These are phyloP conservation scores for Lasioglossum pauxillum DNA, from an alignment of 2,888 invertebrate genomes.

Conservation along the genomic window DNA sequence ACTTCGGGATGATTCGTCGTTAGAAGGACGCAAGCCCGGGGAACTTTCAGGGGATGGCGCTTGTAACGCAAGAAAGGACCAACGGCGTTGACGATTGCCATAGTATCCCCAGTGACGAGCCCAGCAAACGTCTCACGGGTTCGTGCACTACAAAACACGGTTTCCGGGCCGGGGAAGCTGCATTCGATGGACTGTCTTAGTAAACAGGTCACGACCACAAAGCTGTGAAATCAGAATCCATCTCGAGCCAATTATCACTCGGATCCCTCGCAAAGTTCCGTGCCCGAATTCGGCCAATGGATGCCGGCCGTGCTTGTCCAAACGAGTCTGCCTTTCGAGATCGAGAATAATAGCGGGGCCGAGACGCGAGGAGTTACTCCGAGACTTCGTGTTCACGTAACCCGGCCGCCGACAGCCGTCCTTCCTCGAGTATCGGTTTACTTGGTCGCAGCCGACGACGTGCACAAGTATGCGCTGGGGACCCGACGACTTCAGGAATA, in stretches of 20 bases:
- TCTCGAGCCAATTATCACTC: slow-evolving; percentile 51
- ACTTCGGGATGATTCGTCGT: no score
- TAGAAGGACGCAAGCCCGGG: neutral
- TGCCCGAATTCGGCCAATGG: slow-evolving; percentile 39
- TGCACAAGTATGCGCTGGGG: slow-evolving; percentile 52
- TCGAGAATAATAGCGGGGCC: slow-evolving; percentile 52
- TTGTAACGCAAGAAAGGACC: neutral
- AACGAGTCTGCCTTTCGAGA: slow-evolving; percentile 47
- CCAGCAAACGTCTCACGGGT: neutral
- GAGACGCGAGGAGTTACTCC: slow-evolving; percentile 56
- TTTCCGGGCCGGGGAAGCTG: neutral
- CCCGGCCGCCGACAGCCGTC: slow-evolving; percentile 34
- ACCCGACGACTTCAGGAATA: slow-evolving; percentile 46
- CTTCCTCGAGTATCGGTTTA: slow-evolving; percentile 58
- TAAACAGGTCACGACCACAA: slow-evolving; percentile 48
- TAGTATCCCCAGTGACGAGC: neutral
- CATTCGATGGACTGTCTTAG: slow-evolving; percentile 7
- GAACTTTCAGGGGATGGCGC: neutral
- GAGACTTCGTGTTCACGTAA: slow-evolving; percentile 49
- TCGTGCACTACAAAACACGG: neutral
- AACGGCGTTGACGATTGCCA: no score
- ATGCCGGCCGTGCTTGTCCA: slow-evolving; percentile 42
- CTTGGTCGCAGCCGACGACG: slow-evolving; percentile 39
- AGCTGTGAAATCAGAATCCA: slow-evolving; percentile 48
- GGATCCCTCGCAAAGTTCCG: slow-evolving; percentile 35